Percentiles rank a stretch among this genome's conserved stretches.
These are phyloP conservation scores for Selene dorsalis DNA, from an alignment of 2,797 vertebrate genomes.

Conservation along the genomic window DNA sequence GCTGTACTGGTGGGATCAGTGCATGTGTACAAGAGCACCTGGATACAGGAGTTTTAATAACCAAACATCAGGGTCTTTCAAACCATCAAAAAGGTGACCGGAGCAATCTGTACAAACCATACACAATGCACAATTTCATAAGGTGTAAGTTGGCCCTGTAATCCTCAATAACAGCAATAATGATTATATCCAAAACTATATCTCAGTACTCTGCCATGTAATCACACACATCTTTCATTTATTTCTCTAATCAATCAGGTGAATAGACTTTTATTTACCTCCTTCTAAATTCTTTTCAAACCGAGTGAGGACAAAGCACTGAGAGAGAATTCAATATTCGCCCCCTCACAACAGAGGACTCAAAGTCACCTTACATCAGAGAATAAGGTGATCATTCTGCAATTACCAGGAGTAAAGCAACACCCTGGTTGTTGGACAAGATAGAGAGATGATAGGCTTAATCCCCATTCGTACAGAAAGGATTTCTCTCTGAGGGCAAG, in stretches of 20 bases:
- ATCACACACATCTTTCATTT: constrained; percentile 48
- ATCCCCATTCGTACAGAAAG: constrained; percentile 63
- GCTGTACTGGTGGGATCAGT: constrained; percentile 36
- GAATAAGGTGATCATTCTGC: constrained; percentile 55
- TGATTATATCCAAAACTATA: constrained; percentile 35
- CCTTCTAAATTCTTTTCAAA: constrained; percentile 41
- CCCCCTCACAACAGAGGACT: constrained; percentile 39
- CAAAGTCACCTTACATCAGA: constrained; percentile 65
- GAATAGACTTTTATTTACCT: constrained; percentile 29
- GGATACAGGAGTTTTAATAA: constrained; percentile 29
- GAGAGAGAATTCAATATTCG: constrained; percentile 42
- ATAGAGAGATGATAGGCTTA: constrained; percentile 68
- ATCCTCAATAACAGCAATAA: constrained; percentile 25
- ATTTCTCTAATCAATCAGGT: constrained; percentile 41
- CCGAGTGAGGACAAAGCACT: constrained; percentile 27
- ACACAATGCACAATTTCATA: constrained; percentile 4
- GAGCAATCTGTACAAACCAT: constrained; percentile 7
- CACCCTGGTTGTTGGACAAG: constrained; percentile 64
- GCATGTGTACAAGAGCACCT: constrained; percentile 38
- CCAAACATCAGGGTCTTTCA: constrained; percentile 32
- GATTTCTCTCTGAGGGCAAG: constrained; percentile 62
- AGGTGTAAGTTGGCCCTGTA: constrained; percentile 18
- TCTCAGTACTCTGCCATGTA: constrained; percentile 22
- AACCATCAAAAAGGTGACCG: background rate
- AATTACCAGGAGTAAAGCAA: constrained; percentile 64